Evolutionary conservation across 2,888 invertebrate genomes (phyloP), one percentile per base, ranked within the genome.

Genomic region (Pristionchus exspectatus): DNA sequence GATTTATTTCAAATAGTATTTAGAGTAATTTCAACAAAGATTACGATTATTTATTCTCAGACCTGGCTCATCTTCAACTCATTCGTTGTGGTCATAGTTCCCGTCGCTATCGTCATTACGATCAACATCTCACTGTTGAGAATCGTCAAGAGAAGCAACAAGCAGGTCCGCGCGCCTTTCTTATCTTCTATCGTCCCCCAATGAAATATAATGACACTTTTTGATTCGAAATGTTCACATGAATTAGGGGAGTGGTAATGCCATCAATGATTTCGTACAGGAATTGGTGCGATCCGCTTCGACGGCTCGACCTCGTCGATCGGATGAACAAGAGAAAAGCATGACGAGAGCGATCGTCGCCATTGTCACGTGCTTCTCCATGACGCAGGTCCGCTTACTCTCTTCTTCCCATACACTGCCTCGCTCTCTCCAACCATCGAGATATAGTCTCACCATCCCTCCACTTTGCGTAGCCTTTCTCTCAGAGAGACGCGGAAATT

Each of bases 361-460:
- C 21, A 93, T 93, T 59, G 92, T 93, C 38, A 91, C 92, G 9
- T 92, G 92, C 69, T 93, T 93, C 91, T 91, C 93, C 50, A 66
- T 93, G 16, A 93, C 93, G 0, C 93, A 93, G 88, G 92, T 91
- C 18, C 44, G n/a, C 18, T 14, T 12, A 33, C 10, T 77, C 77
- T 77, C 77, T 44, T 9, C 12, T 2, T 77, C 0, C 10, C 44
- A 1, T 24, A 30, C 38, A 5, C 77, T 77, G 24, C 44, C 77
- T 77, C 44, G 21, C 44, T 2, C 30, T 69, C 69, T 30, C 18
- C 10, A 4, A n/a, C 10, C 66, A 24, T 24, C 10, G 4, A n/a
- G n/a, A 66, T n/a, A n/a, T 4, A 30, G 69, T 30, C 30, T 33
- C 5, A 30, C 27, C 21, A 74, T 33, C 21, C 14, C 38, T 74